A percentile compares a stretch with the other conserved stretches of the same genome.
phyloP scores from a whole-genome alignment of 2,113 vertebrate species.

The Tinamus guttatus region DNA sequence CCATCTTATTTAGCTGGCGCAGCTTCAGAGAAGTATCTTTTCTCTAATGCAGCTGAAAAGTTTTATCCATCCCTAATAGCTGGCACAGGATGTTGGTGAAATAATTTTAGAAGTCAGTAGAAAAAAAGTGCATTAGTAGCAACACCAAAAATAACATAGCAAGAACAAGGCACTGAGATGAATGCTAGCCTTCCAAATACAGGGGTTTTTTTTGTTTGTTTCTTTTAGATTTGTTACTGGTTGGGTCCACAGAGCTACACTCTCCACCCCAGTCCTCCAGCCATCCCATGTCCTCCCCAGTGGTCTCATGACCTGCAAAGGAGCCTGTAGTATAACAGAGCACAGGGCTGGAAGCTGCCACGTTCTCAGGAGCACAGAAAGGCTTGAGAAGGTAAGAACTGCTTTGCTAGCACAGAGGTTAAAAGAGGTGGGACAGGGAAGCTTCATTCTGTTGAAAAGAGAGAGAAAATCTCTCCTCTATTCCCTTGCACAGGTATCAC shows the following conservation, averaged over 20 bases:
- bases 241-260: neutral
- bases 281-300: neutral
- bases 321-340: neutral
- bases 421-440: neutral
- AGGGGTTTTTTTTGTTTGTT: neutral
- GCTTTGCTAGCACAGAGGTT: neutral
- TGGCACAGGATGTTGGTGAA: neutral
- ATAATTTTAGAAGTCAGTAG: neutral
- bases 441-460: neutral
- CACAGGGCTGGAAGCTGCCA: neutral
- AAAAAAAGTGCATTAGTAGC: neutral
- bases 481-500: neutral
- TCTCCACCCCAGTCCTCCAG: neutral
- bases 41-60: neutral
- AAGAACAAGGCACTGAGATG: neutral
- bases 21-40: neutral
- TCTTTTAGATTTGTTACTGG: neutral
- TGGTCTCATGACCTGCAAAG: neutral
- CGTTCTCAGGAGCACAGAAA: neutral
- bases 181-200: neutral
- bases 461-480: neutral
- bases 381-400: neutral
- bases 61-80: neutral
- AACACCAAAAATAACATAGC: neutral
- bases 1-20: neutral